These are phyloP conservation scores for Planiliza haematocheilus DNA, from an alignment of 2,113 vertebrate genomes.

Conservation along the genomic window DNA sequence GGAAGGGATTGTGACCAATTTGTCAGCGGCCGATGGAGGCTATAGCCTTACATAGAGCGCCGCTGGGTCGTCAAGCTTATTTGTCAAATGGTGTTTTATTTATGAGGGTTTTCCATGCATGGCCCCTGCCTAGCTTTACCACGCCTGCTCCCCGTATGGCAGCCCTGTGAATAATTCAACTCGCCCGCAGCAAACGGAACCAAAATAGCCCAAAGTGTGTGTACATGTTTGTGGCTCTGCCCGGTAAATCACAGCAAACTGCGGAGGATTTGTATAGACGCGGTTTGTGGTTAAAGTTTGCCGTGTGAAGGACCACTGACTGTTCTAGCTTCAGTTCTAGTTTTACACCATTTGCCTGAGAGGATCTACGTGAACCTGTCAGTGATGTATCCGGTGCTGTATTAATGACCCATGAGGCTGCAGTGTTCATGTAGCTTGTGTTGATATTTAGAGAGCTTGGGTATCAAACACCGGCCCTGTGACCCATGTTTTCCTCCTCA, in stretches of 20 bases:
- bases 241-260: conserved; percentile 41
- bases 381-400: conserved; percentile 26
- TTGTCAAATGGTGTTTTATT: conserved; percentile 69
- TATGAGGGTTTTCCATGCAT: conserved; percentile 58
- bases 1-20: conserved; percentile 26
- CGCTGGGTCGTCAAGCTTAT: conserved; percentile 38
- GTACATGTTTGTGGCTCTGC: conserved; percentile 33
- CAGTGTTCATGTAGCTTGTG: conserved; percentile 42
- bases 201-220: conserved; percentile 45
- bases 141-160: conserved; percentile 45
- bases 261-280: not conserved
- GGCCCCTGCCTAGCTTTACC: conserved; percentile 44
- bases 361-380: conserved; percentile 25
- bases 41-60: conserved; percentile 27
- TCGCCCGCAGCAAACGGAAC: conserved; percentile 21
- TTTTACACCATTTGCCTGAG: conserved; percentile 25
- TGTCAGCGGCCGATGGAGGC: conserved; percentile 16
- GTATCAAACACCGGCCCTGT: conserved; percentile 30
- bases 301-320: not conserved
- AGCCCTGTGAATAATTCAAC: conserved; percentile 69
- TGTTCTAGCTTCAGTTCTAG: not conserved
- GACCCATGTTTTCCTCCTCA: conserved; percentile 27
- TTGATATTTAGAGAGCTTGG: conserved; percentile 51
- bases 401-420: conserved; percentile 29
- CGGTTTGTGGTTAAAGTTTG: not conserved